Evolutionary conservation across 2,888 invertebrate genomes (phyloP).

Genomic region (Margaritifera margaritifera): DNA sequence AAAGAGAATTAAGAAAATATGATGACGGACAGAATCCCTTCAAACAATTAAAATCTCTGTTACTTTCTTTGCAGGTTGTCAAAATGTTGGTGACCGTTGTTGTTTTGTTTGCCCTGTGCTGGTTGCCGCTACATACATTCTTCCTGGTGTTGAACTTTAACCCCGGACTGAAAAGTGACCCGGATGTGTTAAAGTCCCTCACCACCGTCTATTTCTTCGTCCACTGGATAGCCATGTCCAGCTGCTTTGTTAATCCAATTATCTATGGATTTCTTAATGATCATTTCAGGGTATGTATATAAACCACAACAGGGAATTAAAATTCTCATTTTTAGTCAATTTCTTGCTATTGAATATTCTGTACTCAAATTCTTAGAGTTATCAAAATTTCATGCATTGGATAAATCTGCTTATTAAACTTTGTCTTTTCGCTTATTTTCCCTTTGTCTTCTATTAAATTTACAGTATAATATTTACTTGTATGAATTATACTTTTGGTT

Average conservation of each 20-base stretch:
- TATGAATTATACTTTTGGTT: too few relatives aligned
- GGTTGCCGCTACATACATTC: constrained; percentile 61
- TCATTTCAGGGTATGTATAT: constrained; percentile 59
- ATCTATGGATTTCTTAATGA: constrained; percentile 67
- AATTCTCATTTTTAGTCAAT: too few relatives aligned
- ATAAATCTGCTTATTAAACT: too few relatives aligned
- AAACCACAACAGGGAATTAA: too few relatives aligned
- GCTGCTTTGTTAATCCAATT: constrained; percentile 67
- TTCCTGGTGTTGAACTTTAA: constrained; percentile 56
- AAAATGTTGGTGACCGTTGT: constrained; percentile 69
- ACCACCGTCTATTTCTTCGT: constrained; percentile 36
- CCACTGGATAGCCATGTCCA: constrained; percentile 69
- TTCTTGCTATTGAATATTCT: too few relatives aligned
- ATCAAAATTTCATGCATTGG: too few relatives aligned
- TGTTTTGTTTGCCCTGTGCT: constrained; percentile 62
- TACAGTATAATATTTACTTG: too few relatives aligned
- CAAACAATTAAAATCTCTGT: not conserved
- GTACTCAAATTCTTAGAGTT: too few relatives aligned
- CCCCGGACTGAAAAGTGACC: constrained; percentile 4
- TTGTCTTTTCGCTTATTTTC: too few relatives aligned
- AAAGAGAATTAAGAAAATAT: too few relatives aligned
- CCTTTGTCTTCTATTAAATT: too few relatives aligned
- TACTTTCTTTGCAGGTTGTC: constrained; percentile 48
- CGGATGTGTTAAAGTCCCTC: constrained; percentile 28
- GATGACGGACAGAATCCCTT: not conserved